A percentile compares a stretch with the other conserved stretches of the same genome.
These are phyloP conservation scores for Eptatretus burgeri DNA, from an alignment of 2,113 vertebrate genomes.

Conservation along the genomic window DNA sequence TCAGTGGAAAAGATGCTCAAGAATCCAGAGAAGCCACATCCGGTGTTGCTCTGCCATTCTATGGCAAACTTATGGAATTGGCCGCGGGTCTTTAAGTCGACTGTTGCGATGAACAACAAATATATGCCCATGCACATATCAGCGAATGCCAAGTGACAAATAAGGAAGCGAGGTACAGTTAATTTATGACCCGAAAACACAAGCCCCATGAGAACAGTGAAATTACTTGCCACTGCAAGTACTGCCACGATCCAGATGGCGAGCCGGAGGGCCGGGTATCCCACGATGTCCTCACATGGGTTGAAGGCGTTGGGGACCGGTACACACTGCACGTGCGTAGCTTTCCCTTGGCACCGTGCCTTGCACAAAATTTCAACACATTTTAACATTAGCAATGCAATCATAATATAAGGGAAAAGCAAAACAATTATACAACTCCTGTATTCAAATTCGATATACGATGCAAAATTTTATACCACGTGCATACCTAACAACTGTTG, in stretches of 20 bases:
- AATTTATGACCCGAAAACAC: conserved; percentile 39
- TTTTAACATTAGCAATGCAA: no score
- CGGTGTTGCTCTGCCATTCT: conserved; percentile 49
- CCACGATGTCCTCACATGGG: conserved; percentile 61
- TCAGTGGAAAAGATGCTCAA: conserved; percentile 63
- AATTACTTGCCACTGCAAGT: conserved; percentile 35
- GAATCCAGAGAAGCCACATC: conserved; percentile 41
- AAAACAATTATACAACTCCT: no score
- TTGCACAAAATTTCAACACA: no score
- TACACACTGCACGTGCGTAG: conserved; percentile 18
- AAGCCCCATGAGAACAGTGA: conserved; percentile 34
- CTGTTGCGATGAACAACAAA: conserved; percentile 44
- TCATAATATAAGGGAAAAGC: no score
- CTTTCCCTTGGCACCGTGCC: no score
- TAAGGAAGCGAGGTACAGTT: conserved; percentile 49
- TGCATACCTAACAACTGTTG: no score
- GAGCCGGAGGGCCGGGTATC: conserved; percentile 35
- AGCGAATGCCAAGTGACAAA: conserved; percentile 61
- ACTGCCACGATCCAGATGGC: conserved; percentile 49
- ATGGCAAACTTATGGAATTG: conserved; percentile 71
- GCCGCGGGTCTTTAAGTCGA: conserved; percentile 31
- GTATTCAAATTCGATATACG: no score
- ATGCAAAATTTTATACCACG: no score
- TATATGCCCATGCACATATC: conserved; percentile 74
- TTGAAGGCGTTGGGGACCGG: conserved; percentile 51